Base-by-base conservation (phyloP, 1,140 invertebrate species). In the Tribolium madens region DNA sequence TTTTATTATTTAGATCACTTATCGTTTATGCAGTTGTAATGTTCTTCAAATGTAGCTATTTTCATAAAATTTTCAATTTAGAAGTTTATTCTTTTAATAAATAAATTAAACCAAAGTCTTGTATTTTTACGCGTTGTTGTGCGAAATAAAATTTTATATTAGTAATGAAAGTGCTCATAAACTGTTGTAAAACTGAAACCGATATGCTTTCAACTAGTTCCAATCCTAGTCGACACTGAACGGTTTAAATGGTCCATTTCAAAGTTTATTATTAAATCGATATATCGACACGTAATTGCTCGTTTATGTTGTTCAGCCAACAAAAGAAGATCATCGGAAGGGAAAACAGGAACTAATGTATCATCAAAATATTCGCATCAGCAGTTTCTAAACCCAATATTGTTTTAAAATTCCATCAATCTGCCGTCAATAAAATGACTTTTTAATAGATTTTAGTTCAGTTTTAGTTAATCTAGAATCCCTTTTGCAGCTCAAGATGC, bases 401-500 rank as follows among this genome's bases (percentile, higher is more conserved):
- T 26, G 21, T 26, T 26, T 26, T 26, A 26, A 26, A 26, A 26
- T 26, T 26, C 6, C 21, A 3, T 26, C 21, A 26, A 26, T 4
- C 21, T 26, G 6, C 21, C 21, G 21, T 5, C 21, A 3, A 26
- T 26, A 26, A 26, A 26, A 26, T 26, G 3, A 26, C 3, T 26
- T 26, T 2, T 26, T 0, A 5, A 26, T 26, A 26, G 6, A 26
- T 26, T 21, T 21, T 21, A 21, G 18, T 21, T 21, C 18, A 21
- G 4, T 21, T 42, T 42, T 5, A 26, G 1, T 26, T 4, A 26
- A 26, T 5, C 36, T 7, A 0, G 33, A 3, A 1, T 4, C 46
- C n/a, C 13, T 18, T 13, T 75, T 69, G 3, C 69, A 77, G 64
- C 69, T 50, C 76, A 73, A 48, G 18, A 69, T 77, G 53, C 15